Evolutionary conservation across 2,113 vertebrate genomes (phyloP), one percentile per base, ranked within the genome.

Genomic region (Phaethon lepturus): DNA sequence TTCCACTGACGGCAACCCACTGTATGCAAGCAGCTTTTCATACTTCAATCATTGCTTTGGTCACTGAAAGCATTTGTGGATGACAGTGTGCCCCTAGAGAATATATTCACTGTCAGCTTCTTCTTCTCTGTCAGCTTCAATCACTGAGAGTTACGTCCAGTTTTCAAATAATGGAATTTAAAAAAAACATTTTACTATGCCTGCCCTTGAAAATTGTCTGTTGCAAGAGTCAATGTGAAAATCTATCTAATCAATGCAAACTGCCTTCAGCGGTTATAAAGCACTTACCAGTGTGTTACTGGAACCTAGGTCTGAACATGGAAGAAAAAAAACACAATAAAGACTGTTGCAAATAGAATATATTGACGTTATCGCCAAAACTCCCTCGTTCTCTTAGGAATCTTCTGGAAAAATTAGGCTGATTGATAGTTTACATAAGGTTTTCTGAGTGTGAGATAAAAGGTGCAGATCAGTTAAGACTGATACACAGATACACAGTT

Each of bases 171-270:
- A 94, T 23, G 52, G 50, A 82, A 89, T 96, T 95, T 40, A 9
- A 83, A 86, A 72, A 73, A 73, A 80, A 0, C 71, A 84, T 90
- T 88, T 92, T 63, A 88, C 82, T 81, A 40, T n/a, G 76, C 38
- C 44, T 95, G 94, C 64, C 92, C 95, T 96, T 96, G 95, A 95
- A 93, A 95, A 84, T 44, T 75, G 59, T 58, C 83, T 92, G 72
- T 71, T 90, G 82, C 88, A 84, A 90, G 26, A 92, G 47, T 53
- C 86, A 86, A 40, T 81, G 82, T 84, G 79, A 92, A 95, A 95
- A 92, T 93, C 82, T 86, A 62, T 88, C 72, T 86, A 29, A 93
- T 90, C 96, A 77, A 71, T 52, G 82, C 93, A 80, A 94, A 80
- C 83, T 67, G 72, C 63, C 78, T 94, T 90, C 49, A 79, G 90